phyloP scores from a whole-genome alignment of 2,888 invertebrate genomes.

The Ctenicera cuprea region DNA sequence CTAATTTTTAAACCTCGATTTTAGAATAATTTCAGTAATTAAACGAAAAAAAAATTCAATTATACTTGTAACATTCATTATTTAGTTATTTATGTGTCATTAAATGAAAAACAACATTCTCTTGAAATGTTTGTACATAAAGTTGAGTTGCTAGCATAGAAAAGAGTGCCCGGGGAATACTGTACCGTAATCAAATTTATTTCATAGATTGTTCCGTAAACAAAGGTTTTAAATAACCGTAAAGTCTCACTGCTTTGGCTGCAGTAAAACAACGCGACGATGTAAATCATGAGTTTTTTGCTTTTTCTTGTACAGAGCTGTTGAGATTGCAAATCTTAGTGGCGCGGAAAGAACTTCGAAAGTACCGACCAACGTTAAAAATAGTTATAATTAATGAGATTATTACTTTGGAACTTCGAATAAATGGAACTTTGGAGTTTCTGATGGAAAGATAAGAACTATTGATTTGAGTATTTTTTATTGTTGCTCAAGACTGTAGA shows the following conservation, averaged over 20 bases:
- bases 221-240: conserved; percentile 11
- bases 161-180: not conserved
- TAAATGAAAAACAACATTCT: no score
- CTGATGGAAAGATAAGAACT: not conserved
- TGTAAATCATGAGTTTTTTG: not conserved
- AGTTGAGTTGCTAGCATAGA: no score
- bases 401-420: not conserved
- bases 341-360: not conserved
- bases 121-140: no score
- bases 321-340: not conserved
- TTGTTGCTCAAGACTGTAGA: no score
- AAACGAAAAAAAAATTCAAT: no score
- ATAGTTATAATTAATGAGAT: conserved; percentile 15
- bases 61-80: no score
- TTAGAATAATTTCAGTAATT: no score
- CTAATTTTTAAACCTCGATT: no score
- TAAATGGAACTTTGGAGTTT: conserved; percentile 5
- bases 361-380: not conserved
- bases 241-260: not conserved
- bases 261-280: not conserved
- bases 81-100: no score
- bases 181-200: not conserved
- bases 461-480: no score
- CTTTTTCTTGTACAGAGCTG: not conserved
- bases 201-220: not conserved